phyloP scores from a whole-genome alignment of 2,113 vertebrate genomes.

The Lutjanus erythropterus region DNA sequence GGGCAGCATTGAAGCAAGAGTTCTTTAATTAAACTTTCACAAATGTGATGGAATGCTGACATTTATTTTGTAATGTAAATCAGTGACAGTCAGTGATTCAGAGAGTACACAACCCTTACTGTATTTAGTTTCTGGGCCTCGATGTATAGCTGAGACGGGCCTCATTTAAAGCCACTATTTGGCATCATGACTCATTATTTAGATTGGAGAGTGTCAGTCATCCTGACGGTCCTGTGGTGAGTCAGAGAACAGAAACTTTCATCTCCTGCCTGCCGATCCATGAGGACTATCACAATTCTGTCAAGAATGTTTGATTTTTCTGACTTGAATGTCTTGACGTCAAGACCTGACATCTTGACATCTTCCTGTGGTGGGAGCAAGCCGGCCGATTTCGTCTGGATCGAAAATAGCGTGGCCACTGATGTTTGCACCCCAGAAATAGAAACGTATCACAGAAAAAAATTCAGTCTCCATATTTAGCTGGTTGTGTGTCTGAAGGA shows the following conservation, averaged over 20 bases:
- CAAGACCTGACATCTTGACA: neutral
- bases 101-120: neutral
- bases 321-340: neutral
- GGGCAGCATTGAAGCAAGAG: neutral
- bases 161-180: neutral
- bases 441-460: neutral
- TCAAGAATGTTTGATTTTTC: neutral
- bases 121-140: neutral
- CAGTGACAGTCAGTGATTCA: constrained; percentile 3
- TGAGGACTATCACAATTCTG: neutral
- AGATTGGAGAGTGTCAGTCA: constrained; percentile 19
- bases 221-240: constrained; percentile 13
- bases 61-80: neutral
- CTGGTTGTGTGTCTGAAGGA: neutral
- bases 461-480: neutral
- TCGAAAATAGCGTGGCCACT: neutral
- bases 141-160: neutral
- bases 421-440: neutral
- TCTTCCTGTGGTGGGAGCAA: neutral
- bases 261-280: neutral
- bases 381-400: neutral
- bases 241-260: neutral
- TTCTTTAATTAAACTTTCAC: neutral
- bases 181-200: constrained; percentile 15
- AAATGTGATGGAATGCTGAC: neutral